Base-by-base conservation (phyloP, 2,797 vertebrate genomes). In the Clarias laeviceps region DNA sequence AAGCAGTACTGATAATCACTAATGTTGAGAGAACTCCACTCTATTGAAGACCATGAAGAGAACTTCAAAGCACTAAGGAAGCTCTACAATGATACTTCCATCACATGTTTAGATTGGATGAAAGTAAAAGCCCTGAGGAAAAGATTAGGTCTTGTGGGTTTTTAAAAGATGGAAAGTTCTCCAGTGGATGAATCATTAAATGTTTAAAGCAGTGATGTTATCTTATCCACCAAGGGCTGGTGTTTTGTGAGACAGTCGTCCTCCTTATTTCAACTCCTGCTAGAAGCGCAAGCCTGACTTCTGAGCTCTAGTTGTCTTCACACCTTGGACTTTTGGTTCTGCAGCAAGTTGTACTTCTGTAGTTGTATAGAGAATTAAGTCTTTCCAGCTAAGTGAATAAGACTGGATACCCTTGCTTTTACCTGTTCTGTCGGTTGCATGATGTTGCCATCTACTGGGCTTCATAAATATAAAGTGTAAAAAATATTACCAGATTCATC, bases 361-460 rank as follows among this genome's bases (percentile, higher is more conserved):
- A 56, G 50, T 29, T 57, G 7, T n/a, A 76, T 29, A 76, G 45
- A 5, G n/a, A n/a, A 27, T 29, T 37, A 59, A 37, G 59, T 78
- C 11, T 78, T 78, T 78, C 57, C 22, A 78, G 17, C 12, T 27
- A 45, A 62, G 34, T 79, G 34, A 7, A 18, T n/a, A 18, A 64
- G 34, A 40, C 57, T 9, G 14, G 22, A 40, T 14, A 79, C 32
- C 2, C 12, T 56, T 73, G 14, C 22, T 62, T 45, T 80, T 45
- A 62, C 27, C 70, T 73, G 68, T n/a, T 56, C 62, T 22, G 54
- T 83, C 65, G 59, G n/a, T 80, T 73, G 84, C 27, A 84, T 24
- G 64, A 84, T 85, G 73, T 81, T 85, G 89, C 86, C 87, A 86
- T 65, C 87, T 87, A 37, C 74, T 85, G 89, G 79, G 68, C 62